Evolutionary conservation across 2,797 vertebrate species (phyloP), one percentile per base, ranked within the genome.

Genomic region (Graptemys geographica): DNA sequence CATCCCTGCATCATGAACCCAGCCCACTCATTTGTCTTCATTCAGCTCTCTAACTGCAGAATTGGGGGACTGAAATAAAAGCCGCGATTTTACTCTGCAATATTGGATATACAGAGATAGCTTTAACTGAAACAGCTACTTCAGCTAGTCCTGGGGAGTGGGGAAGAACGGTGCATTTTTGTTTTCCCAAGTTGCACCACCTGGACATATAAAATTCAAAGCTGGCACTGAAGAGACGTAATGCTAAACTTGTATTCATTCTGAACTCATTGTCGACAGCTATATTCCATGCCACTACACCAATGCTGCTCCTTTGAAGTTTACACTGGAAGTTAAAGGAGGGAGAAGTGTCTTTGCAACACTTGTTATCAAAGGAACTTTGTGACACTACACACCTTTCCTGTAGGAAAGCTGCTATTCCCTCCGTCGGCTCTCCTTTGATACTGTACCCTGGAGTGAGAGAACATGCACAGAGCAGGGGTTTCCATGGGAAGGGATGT

Each of bases 301-400:
- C 37, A 81, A 49, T 55, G 69, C 62, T 76, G 55, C 53, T 83
- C 15, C 78, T 88, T 89, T 92, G 91, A 89, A 89, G 91, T 81
- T 81, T 23, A 85, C 53, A 23, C 65, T 62, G 65, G 83, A 33
- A 62, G 37, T 62, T 28, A 78, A 85, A 85, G 83, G 18, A 31
- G 65, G 55, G 27, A 65, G 74, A 84, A 57, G 37, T 41, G 69
- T 85, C 87, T 92, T 79, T 72, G 74, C 51, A 51, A 83, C 18
- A 11, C 33, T 89, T 47, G 65, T 33, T 55, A 92, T 88, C 91
- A 89, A 92, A 88, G 83, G 53, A 81, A 86, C 78, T 41, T 57
- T 33, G 33, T 78, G 91, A 76, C 83, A 86, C 62, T 49, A 11
- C 91, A 65, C 18, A n/a, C 19, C 52, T 28, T 13, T 37, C 62